Percentiles rank a stretch among this genome's conserved stretches.
phyloP scores from a whole-genome alignment of 2,888 invertebrate genomes.

The Noctua comes region DNA sequence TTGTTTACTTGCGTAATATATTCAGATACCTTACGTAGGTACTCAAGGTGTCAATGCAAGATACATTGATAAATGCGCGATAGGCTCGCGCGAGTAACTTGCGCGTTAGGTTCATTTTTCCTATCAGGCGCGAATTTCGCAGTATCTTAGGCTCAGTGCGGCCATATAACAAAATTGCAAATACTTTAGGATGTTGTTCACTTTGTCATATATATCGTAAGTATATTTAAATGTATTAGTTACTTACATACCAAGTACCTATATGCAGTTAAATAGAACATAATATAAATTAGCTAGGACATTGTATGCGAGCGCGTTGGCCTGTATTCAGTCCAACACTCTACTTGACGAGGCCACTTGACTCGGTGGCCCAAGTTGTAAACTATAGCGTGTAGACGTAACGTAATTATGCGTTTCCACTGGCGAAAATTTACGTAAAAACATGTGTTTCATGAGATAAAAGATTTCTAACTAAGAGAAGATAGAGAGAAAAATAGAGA shows the following conservation, averaged over 20 bases:
- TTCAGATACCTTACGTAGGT: constrained; percentile 23
- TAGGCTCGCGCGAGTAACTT: not conserved
- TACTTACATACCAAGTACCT: not conserved
- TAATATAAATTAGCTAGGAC: constrained; percentile 46
- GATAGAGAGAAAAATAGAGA: not conserved
- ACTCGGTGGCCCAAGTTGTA: constrained; percentile 34
- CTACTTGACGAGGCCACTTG: constrained; percentile 57
- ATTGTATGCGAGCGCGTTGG: constrained; percentile 37
- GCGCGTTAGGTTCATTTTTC: not conserved
- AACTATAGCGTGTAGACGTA: constrained; percentile 10
- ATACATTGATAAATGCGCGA: constrained; percentile 23
- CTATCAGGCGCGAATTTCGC: not conserved
- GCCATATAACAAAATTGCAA: not conserved
- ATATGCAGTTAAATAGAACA: constrained; percentile 12
- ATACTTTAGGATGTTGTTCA: not conserved
- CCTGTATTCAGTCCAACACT: constrained; percentile 49
- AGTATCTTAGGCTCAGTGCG: not conserved
- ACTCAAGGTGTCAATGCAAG: constrained; percentile 32
- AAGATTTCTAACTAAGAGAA: not conserved
- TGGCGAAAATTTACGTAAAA: not conserved
- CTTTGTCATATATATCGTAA: not conserved
- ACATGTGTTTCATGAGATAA: not conserved
- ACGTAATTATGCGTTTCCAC: not conserved
- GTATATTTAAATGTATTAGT: not conserved
- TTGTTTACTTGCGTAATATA: constrained; percentile 48